A percentile compares a stretch with the other conserved stretches of the same genome.
phyloP scores from a whole-genome alignment of 37 sponge, comb jelly and placozoan genomes.

The Chondrilla cf. caribensis region DNA sequence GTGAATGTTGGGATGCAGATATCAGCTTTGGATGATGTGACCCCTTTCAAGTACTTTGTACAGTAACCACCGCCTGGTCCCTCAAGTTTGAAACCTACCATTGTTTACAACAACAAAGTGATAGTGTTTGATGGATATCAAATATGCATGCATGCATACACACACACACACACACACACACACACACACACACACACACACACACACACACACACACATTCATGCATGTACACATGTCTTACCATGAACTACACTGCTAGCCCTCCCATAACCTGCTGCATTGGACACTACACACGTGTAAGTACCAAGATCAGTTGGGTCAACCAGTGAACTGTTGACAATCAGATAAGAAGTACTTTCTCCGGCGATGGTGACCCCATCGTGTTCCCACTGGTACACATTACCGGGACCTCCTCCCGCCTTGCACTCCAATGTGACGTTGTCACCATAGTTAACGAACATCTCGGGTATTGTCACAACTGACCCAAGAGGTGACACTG shows the following conservation, averaged over 20 bases:
- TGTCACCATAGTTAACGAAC: background rate
- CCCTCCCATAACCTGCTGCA: conserved; percentile 45
- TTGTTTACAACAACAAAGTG: no score
- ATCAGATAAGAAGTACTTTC: background rate
- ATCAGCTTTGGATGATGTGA: no score
- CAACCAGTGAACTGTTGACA: background rate
- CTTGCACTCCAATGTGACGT: background rate
- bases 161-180: background rate
- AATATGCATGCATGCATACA: background rate
- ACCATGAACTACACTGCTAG: conserved; percentile 12
- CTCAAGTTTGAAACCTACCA: no score
- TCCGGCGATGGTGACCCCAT: no score
- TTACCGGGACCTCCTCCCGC: conserved; percentile 19
- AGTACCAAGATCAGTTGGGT: conserved; percentile 22
- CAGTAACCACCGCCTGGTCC: no score
- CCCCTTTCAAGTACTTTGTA: no score
- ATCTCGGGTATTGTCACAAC: no score
- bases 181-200: background rate
- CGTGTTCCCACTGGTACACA: background rate
- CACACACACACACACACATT: background rate
- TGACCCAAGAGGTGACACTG: background rate
- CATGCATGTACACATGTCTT: background rate
- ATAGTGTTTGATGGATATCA: no score
- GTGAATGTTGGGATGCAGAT: no score
- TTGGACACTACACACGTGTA: conserved; percentile 56